Conservation (phyloP, 30 jellyfish, hydroid and myxozoan species). For the Hydra vulgaris region DNA sequence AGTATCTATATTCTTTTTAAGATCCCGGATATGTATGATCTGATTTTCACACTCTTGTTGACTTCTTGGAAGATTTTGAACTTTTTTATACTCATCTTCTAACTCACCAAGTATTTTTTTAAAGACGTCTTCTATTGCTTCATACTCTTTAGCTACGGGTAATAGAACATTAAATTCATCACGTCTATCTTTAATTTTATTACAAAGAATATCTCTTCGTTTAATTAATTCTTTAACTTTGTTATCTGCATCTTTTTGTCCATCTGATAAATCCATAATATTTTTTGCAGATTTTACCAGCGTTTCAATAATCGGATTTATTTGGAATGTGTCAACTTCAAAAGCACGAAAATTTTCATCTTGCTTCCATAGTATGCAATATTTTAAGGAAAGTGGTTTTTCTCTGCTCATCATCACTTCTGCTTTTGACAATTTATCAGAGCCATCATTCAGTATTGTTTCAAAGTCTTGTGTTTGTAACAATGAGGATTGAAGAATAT, state of each 20-base stretch:
- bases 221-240: slow-evolving; percentile 43
- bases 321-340: slow-evolving; percentile 57
- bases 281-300: slow-evolving; percentile 30
- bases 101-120: slow-evolving; percentile 28
- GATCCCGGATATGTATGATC: slow-evolving; percentile 30
- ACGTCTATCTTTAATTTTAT: slow-evolving; percentile 26
- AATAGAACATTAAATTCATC: slow-evolving; percentile 37
- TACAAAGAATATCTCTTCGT: slow-evolving; percentile 34
- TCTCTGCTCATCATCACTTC: slow-evolving; percentile 39
- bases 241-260: slow-evolving; percentile 32
- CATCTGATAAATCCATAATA: slow-evolving; percentile 13
- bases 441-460: slow-evolving; percentile 22
- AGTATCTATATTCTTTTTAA: slow-evolving; percentile 40
- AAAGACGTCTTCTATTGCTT: slow-evolving; percentile 23
- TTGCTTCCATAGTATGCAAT: slow-evolving; percentile 57
- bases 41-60: slow-evolving; percentile 65
- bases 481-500: slow-evolving; percentile 39
- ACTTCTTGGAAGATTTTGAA: slow-evolving; percentile 43
- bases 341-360: slow-evolving; percentile 50
- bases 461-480: slow-evolving; percentile 53
- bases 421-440: slow-evolving; percentile 53
- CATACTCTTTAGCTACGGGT: slow-evolving; percentile 47
- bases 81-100: slow-evolving; percentile 27
- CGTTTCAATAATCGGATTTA: slow-evolving; percentile 38
- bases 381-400: slow-evolving; percentile 60